Percentiles rank a stretch among this genome's conserved stretches.
phyloP scores from a whole-genome alignment of 2,888 invertebrate species.

The Drosophila paramelanica region DNA sequence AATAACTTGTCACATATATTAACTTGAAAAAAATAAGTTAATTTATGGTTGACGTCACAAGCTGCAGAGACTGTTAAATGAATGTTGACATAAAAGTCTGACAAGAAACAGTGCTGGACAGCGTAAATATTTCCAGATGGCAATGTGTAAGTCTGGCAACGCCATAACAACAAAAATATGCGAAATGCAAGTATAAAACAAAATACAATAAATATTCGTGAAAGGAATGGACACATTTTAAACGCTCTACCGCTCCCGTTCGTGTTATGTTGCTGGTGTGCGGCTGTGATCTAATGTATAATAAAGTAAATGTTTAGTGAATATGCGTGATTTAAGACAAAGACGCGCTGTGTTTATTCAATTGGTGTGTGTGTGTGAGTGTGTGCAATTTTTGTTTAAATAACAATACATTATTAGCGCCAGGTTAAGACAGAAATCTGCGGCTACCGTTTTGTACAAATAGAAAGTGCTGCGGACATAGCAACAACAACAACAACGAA shows the following conservation, averaged over 20 bases:
- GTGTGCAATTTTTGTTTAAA: slow-evolving; percentile 45
- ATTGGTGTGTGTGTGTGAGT: slow-evolving; percentile 32
- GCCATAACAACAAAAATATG: slow-evolving; percentile 58
- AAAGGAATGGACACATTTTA: slow-evolving; percentile 59
- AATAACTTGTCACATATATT: too few species aligned
- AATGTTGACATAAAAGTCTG: not conserved
- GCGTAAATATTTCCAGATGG: not conserved
- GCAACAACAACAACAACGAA: slow-evolving; percentile 36
- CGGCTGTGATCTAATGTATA: slow-evolving; percentile 56
- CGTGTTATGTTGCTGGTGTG: slow-evolving; percentile 50
- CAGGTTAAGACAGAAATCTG: slow-evolving; percentile 14
- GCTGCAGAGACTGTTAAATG: not conserved
- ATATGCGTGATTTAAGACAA: slow-evolving; percentile 36
- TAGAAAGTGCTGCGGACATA: slow-evolving; percentile 53
- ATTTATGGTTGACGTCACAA: not conserved
- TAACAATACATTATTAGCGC: slow-evolving; percentile 26
- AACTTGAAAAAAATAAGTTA: not conserved
- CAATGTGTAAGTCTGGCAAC: slow-evolving; percentile 36
- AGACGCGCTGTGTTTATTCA: slow-evolving; percentile 56
- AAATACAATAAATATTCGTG: slow-evolving; percentile 65
- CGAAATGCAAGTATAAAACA: slow-evolving; percentile 67
- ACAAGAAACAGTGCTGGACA: slow-evolving; percentile 37
- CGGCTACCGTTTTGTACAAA: slow-evolving; percentile 30
- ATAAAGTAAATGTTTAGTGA: slow-evolving; percentile 45
- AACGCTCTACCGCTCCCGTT: slow-evolving; percentile 54